Evolutionary conservation across 1,140 invertebrate species (phyloP).

Genomic region (Lamellibrachia luymesi): DNA sequence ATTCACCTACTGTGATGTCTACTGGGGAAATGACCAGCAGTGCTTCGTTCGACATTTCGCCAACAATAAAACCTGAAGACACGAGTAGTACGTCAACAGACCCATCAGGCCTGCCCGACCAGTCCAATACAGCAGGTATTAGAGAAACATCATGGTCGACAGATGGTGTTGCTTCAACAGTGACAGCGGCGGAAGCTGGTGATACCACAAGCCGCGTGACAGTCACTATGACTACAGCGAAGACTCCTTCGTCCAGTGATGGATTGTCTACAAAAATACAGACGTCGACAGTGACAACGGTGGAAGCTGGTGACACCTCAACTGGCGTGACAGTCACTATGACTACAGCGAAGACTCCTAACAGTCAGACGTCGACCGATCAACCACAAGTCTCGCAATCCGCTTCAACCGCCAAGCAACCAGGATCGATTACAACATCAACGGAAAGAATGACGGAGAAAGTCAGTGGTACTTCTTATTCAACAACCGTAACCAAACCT

Average conservation of each 20-base stretch:
- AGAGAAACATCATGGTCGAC: neutral
- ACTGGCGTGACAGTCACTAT: neutral
- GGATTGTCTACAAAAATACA: neutral
- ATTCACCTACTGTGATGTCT: neutral
- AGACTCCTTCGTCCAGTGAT: neutral
- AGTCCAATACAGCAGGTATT: neutral
- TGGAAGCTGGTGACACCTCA: neutral
- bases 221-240: neutral
- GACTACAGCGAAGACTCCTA: neutral
- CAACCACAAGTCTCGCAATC: neutral
- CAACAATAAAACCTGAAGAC: neutral
- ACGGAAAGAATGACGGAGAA: neutral
- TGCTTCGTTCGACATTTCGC: neutral
- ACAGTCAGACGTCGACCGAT: neutral
- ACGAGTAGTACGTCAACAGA: neutral
- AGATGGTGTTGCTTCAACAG: neutral
- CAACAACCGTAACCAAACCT: neutral
- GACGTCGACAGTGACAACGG: neutral
- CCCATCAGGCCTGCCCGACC: neutral
- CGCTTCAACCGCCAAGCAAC: neutral
- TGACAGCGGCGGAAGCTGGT: neutral
- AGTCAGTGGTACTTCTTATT: neutral
- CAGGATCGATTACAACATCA: neutral
- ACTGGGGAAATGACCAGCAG: neutral
- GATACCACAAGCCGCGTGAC: neutral